A percentile compares a stretch with the other conserved stretches of the same genome.
Evolutionary conservation across 2,113 vertebrate species (phyloP).

Genomic region (Chamaetylas fuelleborni): DNA sequence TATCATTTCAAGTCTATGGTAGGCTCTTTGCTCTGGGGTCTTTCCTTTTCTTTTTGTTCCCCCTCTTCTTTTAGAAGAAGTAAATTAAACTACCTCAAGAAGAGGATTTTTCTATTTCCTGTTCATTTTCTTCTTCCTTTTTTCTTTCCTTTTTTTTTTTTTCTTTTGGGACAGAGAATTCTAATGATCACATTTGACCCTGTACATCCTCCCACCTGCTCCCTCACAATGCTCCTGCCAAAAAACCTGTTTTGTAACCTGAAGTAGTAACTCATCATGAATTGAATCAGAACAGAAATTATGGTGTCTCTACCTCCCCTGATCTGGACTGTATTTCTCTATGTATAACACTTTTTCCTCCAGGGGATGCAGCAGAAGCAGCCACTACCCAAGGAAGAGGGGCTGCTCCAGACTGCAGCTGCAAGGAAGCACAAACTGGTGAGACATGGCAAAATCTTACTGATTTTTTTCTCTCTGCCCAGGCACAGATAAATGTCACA

Average conservation of each 20-base stretch:
- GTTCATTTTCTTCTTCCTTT: constrained; percentile 26
- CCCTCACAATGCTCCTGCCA: background rate
- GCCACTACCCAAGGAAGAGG: background rate
- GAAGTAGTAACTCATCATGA: background rate
- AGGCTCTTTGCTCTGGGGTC: constrained; percentile 1
- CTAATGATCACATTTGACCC: background rate
- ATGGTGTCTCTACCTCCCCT: background rate
- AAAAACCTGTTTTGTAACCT: background rate
- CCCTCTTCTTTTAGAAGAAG: background rate
- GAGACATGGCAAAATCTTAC: background rate
- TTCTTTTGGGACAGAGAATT: background rate
- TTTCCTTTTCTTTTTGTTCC: background rate
- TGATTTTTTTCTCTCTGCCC: background rate
- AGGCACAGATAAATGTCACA: background rate
- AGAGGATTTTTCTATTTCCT: constrained; percentile 47
- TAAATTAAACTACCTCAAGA: constrained; percentile 27
- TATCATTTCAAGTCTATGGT: background rate
- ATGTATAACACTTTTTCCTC: background rate
- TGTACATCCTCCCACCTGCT: constrained; percentile 3
- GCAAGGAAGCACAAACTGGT: background rate
- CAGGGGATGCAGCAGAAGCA: background rate
- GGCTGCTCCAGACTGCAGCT: background rate
- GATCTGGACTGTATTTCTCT: background rate
- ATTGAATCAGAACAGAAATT: background rate
- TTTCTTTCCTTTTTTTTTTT: background rate